Percentiles rank a stretch among this genome's conserved stretches.
phyloP scores from a whole-genome alignment of 2,888 invertebrate species.

The Chesias legatella region DNA sequence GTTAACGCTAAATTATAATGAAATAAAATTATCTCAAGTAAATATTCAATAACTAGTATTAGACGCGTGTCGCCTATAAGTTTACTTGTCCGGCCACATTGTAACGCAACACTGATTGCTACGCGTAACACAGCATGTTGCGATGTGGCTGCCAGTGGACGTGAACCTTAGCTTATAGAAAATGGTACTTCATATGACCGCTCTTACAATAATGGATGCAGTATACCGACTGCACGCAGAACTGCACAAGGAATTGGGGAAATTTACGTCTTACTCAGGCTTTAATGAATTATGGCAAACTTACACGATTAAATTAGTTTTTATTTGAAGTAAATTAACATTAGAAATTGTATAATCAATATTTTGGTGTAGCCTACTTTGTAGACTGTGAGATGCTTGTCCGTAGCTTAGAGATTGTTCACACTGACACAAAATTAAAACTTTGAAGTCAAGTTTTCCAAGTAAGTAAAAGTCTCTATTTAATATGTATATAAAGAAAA shows the following conservation, averaged over 20 bases:
- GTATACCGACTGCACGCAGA: constrained; percentile 5
- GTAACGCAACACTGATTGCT: too few species aligned
- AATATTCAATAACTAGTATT: constrained; percentile 14
- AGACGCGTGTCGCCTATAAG: constrained; percentile 11
- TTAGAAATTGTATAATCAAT: constrained; percentile 7
- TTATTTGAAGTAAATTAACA: too few species aligned
- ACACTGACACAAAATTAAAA: too few species aligned
- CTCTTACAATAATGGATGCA: background rate
- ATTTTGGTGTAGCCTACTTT: too few species aligned
- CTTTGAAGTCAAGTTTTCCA: too few species aligned
- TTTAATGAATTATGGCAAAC: constrained; percentile 22
- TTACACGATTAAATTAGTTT: constrained; percentile 38
- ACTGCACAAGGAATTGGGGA: constrained; percentile 2
- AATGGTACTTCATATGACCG: constrained; percentile 2
- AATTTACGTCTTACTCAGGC: constrained; percentile 6
- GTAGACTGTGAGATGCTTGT: too few species aligned
- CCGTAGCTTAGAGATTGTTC: too few species aligned
- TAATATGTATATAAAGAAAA: too few species aligned
- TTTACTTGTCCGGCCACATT: too few species aligned
- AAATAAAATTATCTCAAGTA: constrained; percentile 14
- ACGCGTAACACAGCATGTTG: too few species aligned
- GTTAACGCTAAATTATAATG: constrained; percentile 31
- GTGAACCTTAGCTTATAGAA: constrained; percentile 3
- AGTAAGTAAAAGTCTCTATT: too few species aligned
- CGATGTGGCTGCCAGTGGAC: too few species aligned